These are phyloP conservation scores for Gallinago stenura DNA, from an alignment of 2,797 vertebrate genomes.

Conservation along the genomic window DNA sequence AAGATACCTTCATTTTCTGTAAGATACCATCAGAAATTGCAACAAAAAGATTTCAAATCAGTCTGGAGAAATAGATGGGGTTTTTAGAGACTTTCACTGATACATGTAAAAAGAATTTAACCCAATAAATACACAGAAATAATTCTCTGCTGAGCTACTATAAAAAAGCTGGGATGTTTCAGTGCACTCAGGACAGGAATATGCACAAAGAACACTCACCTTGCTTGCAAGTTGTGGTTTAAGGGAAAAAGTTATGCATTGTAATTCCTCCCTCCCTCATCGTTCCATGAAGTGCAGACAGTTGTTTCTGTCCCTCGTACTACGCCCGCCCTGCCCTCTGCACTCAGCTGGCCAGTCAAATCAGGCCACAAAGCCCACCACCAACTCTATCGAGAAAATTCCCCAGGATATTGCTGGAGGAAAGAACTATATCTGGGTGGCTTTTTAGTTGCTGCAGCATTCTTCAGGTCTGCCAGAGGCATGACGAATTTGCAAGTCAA, in stretches of 20 bases:
- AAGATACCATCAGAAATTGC: not conserved
- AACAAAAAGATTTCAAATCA: not conserved
- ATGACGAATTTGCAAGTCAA: conserved; percentile 54
- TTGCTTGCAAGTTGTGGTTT: not conserved
- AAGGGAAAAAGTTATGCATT: not conserved
- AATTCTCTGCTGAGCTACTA: not conserved
- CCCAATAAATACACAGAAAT: not conserved
- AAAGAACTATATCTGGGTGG: not conserved
- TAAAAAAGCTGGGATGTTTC: not conserved
- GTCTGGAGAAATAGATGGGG: fast-evolving
- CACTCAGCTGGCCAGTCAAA: not conserved
- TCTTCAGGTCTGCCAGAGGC: conserved; percentile 6
- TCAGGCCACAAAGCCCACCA: not conserved
- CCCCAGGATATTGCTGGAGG: not conserved
- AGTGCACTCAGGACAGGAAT: not conserved
- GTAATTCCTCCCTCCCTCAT: not conserved
- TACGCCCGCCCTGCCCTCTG: not conserved
- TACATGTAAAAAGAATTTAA: not conserved
- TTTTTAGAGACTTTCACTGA: not conserved
- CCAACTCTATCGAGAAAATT: not conserved
- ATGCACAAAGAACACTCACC: not conserved
- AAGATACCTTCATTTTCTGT: not conserved
- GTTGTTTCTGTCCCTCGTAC: not conserved
- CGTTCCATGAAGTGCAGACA: fast-evolving
- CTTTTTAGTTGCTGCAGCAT: not conserved